These are phyloP conservation scores for Lomographa bimaculata DNA, from an alignment of 2,888 invertebrate species.

Conservation along the genomic window DNA sequence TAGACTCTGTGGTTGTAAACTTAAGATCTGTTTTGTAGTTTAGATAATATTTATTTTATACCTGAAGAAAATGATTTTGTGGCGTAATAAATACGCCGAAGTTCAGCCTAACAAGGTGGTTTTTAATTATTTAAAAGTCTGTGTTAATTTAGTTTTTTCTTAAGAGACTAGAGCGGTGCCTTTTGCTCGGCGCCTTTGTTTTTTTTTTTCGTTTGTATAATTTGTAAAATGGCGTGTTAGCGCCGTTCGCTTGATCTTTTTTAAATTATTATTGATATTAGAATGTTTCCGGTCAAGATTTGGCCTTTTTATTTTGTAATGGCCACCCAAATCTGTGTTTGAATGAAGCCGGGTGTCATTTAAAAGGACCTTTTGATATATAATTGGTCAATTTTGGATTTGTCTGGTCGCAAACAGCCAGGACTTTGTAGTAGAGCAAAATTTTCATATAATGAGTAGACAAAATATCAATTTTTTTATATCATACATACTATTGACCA, in stretches of 20 bases:
- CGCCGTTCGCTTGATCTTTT: constrained; percentile 63
- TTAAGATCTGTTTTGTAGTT: constrained; percentile 25
- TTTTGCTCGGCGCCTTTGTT: constrained; percentile 60
- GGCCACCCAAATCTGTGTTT: constrained; percentile 16
- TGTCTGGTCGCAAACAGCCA: too few relatives aligned
- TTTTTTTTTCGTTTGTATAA: constrained; percentile 69
- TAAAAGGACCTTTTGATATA: too few relatives aligned
- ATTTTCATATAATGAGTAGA: too few relatives aligned
- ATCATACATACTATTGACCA: too few relatives aligned
- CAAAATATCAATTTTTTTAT: too few relatives aligned
- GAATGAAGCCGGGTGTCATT: neutral
- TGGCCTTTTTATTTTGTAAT: constrained; percentile 12
- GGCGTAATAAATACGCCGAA: constrained; percentile 59
- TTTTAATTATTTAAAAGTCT: constrained; percentile 76
- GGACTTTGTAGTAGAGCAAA: too few relatives aligned
- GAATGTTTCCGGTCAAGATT: constrained; percentile 61
- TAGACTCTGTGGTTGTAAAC: constrained; percentile 29
- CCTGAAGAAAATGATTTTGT: constrained; percentile 38
- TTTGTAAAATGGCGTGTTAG: constrained; percentile 80
- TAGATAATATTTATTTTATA: constrained; percentile 6
- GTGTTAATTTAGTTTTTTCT: constrained; percentile 77
- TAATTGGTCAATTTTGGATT: neutral
- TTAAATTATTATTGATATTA: constrained; percentile 69
- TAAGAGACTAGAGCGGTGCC: constrained; percentile 55
- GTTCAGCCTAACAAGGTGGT: constrained; percentile 71